These are phyloP conservation scores for Ochropleura plecta DNA, from an alignment of 2,888 invertebrate species.

Conservation along the genomic window DNA sequence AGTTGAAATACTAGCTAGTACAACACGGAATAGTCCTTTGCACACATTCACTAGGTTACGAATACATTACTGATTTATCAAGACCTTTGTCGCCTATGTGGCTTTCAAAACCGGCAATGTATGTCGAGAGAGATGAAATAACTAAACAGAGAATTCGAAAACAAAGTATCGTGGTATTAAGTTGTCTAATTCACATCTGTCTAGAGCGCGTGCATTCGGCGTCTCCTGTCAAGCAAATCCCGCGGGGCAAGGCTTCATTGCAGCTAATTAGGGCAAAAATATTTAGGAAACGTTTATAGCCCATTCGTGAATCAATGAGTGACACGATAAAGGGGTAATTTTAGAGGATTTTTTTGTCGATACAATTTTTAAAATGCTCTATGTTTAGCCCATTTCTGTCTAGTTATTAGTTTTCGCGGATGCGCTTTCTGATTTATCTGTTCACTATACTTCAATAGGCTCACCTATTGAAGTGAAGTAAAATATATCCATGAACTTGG, in stretches of 20 bases:
- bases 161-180: conserved; percentile 66
- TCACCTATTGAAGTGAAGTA: too few species aligned
- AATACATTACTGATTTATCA: conserved; percentile 51
- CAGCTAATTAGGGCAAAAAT: conserved; percentile 78
- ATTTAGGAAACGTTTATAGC: conserved; percentile 73
- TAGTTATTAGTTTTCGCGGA: conserved; percentile 16
- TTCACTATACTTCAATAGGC: background rate
- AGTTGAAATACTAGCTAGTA: conserved; percentile 56
- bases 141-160: conserved; percentile 40
- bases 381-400: background rate
- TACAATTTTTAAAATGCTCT: conserved; percentile 9
- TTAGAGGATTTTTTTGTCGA: conserved; percentile 31
- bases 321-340: conserved; percentile 39
- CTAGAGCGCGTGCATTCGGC: conserved; percentile 80
- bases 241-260: conserved; percentile 71
- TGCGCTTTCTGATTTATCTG: background rate
- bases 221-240: conserved; percentile 84
- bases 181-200: conserved; percentile 80
- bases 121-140: conserved; percentile 18
- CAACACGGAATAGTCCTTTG: conserved; percentile 11
- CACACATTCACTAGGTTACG: background rate
- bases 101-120: conserved; percentile 59
- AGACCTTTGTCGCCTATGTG: background rate
- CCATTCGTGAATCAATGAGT: conserved; percentile 53
- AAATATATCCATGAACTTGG: too few species aligned